Base-by-base conservation (phyloP, 2,888 invertebrate genomes). In the Synanthedon myopaeformis region DNA sequence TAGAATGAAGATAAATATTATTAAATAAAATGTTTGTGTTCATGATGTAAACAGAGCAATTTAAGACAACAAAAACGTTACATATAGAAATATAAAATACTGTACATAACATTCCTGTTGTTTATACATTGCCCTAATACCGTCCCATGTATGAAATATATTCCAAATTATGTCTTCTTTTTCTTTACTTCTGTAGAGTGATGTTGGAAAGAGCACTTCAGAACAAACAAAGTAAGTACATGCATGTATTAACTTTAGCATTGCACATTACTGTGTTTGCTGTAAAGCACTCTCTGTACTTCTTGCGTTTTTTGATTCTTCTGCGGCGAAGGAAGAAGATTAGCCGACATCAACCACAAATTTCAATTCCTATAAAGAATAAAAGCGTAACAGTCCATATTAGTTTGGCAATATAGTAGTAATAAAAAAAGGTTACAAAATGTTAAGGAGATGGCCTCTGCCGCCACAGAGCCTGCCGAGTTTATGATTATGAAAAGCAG, bases 171-270 rank as follows among this genome's bases (percentile, higher is more conserved):
- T 23, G 5, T 35, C 35, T 10, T 35, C 53, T 53, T 41, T 52
- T 10, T 35, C 53, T 53, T 41, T 52, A 53, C n/a, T 41, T 17
- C 4, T 12, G 55, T 49, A 57, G 76, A 55, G 55, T 35, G 76
- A 54, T 55, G 72, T 58, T 57, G 56, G 61, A 65, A 69, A 77
- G 78, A 75, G 64, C 69, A 77, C 74, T 79, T 74, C 82, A 86
- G 79, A 86, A 85, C 87, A 88, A 87, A 88, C 85, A 87, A 84
- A 87, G 87, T 87, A 87, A 88, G 87, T 88, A 88, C 87, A 88
- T 88, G 87, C 87, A 83, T 85, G 75, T 65, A 63, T 57, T 58
- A 62, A 70, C 82, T 80, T 76, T 81, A 85, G 87, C 87, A 88
- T 87, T 87, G 87, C 84, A 87, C 86, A 79, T 79, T 86, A 87